Percentiles rank a stretch among this genome's conserved stretches.
phyloP scores from a whole-genome alignment of 2,113 vertebrate species.

The Aphelocoma coerulescens region DNA sequence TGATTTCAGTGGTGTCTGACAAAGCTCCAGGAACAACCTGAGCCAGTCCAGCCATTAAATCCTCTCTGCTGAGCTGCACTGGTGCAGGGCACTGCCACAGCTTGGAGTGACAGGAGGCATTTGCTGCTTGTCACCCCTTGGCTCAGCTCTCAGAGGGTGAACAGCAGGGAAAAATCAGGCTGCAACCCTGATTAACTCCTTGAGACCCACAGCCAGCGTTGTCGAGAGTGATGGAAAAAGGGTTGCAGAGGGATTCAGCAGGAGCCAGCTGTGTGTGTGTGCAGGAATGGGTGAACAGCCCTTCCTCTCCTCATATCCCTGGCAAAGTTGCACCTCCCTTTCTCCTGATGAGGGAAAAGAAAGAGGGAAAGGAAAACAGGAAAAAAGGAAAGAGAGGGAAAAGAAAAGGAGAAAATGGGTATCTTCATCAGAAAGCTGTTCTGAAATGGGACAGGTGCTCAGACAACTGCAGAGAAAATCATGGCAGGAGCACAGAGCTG shows the following conservation, averaged over 20 bases:
- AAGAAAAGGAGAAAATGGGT: neutral
- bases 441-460: neutral
- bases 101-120: neutral
- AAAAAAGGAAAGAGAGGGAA: neutral
- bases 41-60: neutral
- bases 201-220: fast-evolving
- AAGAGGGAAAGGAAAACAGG: neutral
- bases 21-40: neutral
- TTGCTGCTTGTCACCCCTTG: neutral
- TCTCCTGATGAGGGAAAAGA: neutral
- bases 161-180: fast-evolving
- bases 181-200: neutral
- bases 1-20: neutral
- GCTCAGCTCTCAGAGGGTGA: neutral
- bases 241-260: neutral
- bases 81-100: neutral
- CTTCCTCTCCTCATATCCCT: fast-evolving
- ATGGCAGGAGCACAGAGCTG: neutral
- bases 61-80: neutral
- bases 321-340: neutral
- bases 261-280: fast-evolving
- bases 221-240: neutral
- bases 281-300: neutral
- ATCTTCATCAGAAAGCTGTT: neutral
- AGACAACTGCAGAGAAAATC: neutral